Percentiles rank a stretch among this genome's conserved stretches.
phyloP scores from a whole-genome alignment of 2,888 invertebrate species.

The Heliothis peltigera region DNA sequence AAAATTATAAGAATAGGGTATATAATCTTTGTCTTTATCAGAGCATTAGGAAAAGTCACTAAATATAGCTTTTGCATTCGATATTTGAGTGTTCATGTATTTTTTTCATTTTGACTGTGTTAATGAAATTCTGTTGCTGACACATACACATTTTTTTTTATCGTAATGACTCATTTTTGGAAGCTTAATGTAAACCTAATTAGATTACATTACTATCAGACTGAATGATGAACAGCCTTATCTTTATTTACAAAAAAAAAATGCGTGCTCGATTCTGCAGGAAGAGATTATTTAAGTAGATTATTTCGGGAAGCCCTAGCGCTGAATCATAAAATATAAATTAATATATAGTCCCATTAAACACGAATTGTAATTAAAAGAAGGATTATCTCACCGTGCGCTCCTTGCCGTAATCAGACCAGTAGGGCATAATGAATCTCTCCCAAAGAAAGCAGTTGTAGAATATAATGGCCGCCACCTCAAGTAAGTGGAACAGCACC shows the following conservation, averaged over 20 bases:
- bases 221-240: background rate
- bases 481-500: conserved; percentile 92
- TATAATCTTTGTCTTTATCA: no score
- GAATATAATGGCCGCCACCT: conserved; percentile 94
- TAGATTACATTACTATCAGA: background rate
- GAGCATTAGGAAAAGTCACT: no score
- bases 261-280: background rate
- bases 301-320: background rate
- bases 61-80: no score
- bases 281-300: background rate
- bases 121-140: no score
- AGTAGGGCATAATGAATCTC: conserved; percentile 93
- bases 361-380: conserved; percentile 30
- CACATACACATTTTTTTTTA: no score
- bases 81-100: no score
- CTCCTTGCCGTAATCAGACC: conserved; percentile 91
- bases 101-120: no score
- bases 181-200: background rate
- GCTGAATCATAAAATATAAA: conserved; percentile 11
- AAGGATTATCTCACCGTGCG: conserved; percentile 67
- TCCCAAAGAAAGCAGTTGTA: conserved; percentile 95
- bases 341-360: conserved; percentile 7
- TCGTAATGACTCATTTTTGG: no score
- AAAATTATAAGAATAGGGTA: no score
- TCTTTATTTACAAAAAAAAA: background rate